phyloP scores from a whole-genome alignment of 2,888 invertebrate genomes.

The Acholoe squamosa region DNA sequence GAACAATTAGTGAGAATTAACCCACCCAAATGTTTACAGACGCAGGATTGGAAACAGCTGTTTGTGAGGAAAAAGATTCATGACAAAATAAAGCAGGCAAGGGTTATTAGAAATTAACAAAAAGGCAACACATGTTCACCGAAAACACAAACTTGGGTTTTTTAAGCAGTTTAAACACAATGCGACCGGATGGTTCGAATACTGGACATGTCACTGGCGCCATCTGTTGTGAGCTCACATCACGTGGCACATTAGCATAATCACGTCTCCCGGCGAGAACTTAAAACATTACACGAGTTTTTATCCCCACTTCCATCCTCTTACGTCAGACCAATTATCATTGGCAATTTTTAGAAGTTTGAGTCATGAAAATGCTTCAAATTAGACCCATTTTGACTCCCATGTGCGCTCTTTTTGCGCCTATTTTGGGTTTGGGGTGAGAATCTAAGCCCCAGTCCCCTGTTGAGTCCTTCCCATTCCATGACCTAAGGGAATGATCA shows the following conservation, averaged over 20 bases:
- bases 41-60: constrained; percentile 35
- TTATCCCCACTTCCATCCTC: neutral
- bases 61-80: neutral
- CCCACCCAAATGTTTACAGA: constrained; percentile 9
- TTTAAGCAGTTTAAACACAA: neutral
- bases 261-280: neutral
- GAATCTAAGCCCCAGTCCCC: neutral
- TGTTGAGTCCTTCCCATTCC: neutral
- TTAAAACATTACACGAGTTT: neutral
- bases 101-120: neutral
- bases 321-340: neutral
- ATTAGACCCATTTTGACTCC: neutral
- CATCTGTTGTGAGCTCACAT: neutral
- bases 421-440: neutral
- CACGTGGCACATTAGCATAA: constrained; percentile 36
- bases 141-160: constrained; percentile 7
- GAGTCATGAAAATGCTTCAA: neutral
- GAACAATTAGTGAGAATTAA: neutral
- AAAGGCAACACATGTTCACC: neutral
- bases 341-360: constrained; percentile 1
- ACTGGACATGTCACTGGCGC: neutral
- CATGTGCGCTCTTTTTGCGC: neutral
- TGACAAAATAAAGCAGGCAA: neutral
- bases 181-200: neutral
- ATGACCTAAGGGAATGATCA: no score